Percentiles rank a stretch among this genome's conserved stretches.
phyloP scores from a whole-genome alignment of 2,113 vertebrate genomes.

The Rhizomys pruinosus region DNA sequence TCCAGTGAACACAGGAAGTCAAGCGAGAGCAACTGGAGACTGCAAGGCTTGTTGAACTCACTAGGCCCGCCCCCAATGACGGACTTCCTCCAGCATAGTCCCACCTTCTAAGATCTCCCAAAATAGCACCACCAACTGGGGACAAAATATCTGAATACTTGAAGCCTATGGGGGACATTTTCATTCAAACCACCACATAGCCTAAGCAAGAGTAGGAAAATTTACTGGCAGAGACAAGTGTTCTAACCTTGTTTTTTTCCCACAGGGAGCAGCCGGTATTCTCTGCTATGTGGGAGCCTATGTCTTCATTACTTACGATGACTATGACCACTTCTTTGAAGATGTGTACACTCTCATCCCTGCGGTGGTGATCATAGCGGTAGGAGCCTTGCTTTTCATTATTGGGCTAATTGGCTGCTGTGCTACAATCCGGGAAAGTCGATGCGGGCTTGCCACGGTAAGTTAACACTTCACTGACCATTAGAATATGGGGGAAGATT shows the following conservation, averaged over 20 bases:
- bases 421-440: constrained; percentile 96
- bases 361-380: constrained; percentile 95
- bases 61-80: too few species aligned
- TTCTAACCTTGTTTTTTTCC: neutral
- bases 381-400: constrained; percentile 96
- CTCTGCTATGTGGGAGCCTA: constrained; percentile 99
- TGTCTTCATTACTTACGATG: constrained; percentile 98
- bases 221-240: neutral
- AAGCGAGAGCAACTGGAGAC: too few species aligned
- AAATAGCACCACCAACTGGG: too few species aligned
- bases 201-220: neutral
- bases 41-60: too few species aligned
- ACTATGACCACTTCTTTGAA: constrained; percentile 98
- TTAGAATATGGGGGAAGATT: accelerated
- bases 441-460: constrained; percentile 95
- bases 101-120: too few species aligned
- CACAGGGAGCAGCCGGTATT: constrained; percentile 96
- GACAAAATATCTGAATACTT: too few species aligned
- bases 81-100: too few species aligned
- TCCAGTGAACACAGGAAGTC: too few species aligned
- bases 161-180: too few species aligned
- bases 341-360: constrained; percentile 97
- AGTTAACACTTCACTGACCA: constrained; percentile 72
- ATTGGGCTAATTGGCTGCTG: constrained; percentile 98
- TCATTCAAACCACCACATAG: too few species aligned